Base-by-base conservation (phyloP, 2,888 invertebrate species). In the Pharmacophagus antenor region DNA sequence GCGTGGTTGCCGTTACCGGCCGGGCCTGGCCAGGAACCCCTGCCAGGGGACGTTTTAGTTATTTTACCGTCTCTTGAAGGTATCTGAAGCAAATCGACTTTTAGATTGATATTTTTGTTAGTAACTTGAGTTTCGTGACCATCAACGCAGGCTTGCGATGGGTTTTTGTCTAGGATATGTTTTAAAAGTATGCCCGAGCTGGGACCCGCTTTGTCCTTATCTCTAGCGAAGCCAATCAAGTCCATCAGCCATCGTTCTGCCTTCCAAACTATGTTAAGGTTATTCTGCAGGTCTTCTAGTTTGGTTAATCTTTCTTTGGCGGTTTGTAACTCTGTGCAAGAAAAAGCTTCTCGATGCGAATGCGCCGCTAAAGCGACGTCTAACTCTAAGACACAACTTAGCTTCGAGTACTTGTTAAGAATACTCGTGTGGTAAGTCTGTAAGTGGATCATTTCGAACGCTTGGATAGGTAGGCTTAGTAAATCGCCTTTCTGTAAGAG, bases 211-310 rank as follows among this genome's bases (percentile, higher is more conserved):
- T 88, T 91, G 64, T 88, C 91, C 68, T 88, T 91, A 63, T 99
- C 99, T 63, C 99, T 93, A 0, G 99, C 98, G 78, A 97, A 97
- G 0, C 96, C 95, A 57, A 99, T 97, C 6, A 98, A 95, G 76
- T 99, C 98, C 94, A 98, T 96, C 20, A 99, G 92, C 99, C 99
- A 99, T 18, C 99, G 93, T 47, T 97, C 95, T 20, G 95, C 95
- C 76, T 97, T 97, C 99, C 99, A 99, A 2, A 97, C 94, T 0
- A 93, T 86, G 73, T 99, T 99, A 49, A 99, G 91, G 72, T 94
- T 95, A 31, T 93, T 91, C 77, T 98, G 98, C 46, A 98, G 92
- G 56, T 96, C 95, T 75, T 96, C 95, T 25, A 99, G 85, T 72
- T 95, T 95, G 0, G 93, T 90, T 44, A 99, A 88, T 61, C 97